Base-by-base conservation (phyloP, 2,888 invertebrate genomes). In the Hartigia nigra region DNA sequence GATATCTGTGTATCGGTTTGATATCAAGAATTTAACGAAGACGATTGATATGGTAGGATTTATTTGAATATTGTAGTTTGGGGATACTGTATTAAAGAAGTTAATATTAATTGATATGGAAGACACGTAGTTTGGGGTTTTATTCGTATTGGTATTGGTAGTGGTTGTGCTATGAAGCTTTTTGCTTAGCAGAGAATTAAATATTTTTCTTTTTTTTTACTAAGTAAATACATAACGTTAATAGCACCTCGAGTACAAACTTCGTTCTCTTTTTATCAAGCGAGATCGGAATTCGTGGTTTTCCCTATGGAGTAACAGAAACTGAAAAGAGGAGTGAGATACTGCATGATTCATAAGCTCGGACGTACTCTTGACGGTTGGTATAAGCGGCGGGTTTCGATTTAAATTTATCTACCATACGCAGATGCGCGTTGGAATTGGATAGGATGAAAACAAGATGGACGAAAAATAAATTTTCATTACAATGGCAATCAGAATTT, bases 371-470 rank as follows among this genome's bases (percentile, higher is more conserved):
- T 4, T 72, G 34, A 72, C 72, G 72, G 31, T 72, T 34, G 32
- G 31, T 32, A 72, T 12, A 72, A 72, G 72, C 72, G 31, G 34
- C 9, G 32, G 32, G 12, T 72, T 34, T 31, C 32, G 72, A 72
- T 72, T 72, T 72, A 72, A 72, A 72, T 72, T 72, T 72, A 72
- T 72, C 72, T 34, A 34, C 72, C 72, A 72, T 72, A 34, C 55
- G 55, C 55, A 55, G 55, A 55, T 32, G 34, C 72, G 72, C 11
- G 72, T 31, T 34, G 1, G 72, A 31, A 72, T 32, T 34, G 72
- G 72, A 34, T 31, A 23, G 31, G 72, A 72, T 14, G 72, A 34
- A 72, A 72, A 31, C 12, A 32, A 31, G 72, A 72, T 32, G 31
- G 23, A 12, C 72, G 31, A 31, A 72, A 32, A 72, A 4, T 72